Evolutionary conservation across 2,113 vertebrate genomes (phyloP), one percentile per base, ranked within the genome.

Genomic region (Mugil cephalus): DNA sequence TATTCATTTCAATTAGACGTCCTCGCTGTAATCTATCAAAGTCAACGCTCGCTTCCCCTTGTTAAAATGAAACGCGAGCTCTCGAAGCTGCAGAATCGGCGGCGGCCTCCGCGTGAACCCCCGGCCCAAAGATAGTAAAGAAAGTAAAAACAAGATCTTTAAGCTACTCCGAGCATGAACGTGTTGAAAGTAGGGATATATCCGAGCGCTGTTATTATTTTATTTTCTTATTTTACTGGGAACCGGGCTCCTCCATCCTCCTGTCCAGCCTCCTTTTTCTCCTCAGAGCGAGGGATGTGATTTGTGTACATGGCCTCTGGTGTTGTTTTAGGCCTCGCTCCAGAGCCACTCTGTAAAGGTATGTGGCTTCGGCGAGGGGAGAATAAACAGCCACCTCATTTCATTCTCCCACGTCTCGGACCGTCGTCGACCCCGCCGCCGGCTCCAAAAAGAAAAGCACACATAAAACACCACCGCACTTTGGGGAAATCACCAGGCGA

Each of bases 321-420:
- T 90, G 86, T 90, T 90, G 87, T 89, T 84, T 84, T 83, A 90
- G 93, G 93, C 88, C 19, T 36, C 5, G 48, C 77, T 91, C 92
- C 92, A 93, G 83, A 89, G 83, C 84, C 89, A 92, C 89, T 89
- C 87, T 77, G 81, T 84, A 82, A 92, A 91, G 92, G 90, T 92
- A 92, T 89, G 92, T 73, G 82, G 83, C 84, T 83, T 86, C 71
- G 59, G 80, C 74, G 48, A 30, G 64, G 79, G 52, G 75, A 89
- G 88, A 91, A 91, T 89, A 91, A 91, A 92, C 90, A 93, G 87
- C 83, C 89, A 87, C 88, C 88, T 89, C 83, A 77, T 88, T 86
- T 87, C 84, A 68, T 78, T 91, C 88, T 92, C 88, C 86, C 88
- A 88, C 87, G 79, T 89, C 83, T 83, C 66, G 48, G 71, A 72